Percentiles rank a stretch among this genome's conserved stretches.
phyloP scores from a whole-genome alignment of 2,113 vertebrate species.

The Paratilapia polleni region DNA sequence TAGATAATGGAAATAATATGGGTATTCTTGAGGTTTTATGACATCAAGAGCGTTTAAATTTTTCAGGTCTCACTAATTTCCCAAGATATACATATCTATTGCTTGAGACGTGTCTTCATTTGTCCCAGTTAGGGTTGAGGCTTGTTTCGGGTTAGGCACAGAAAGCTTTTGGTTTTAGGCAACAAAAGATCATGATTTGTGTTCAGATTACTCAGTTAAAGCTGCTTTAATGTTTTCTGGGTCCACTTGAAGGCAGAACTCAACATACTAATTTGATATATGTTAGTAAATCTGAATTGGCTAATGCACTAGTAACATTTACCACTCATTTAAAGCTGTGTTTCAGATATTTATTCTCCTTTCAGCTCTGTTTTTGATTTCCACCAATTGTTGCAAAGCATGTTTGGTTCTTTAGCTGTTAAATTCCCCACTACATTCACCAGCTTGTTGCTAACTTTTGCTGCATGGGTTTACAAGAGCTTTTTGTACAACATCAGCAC shows the following conservation, averaged over 20 bases:
- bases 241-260: too few species aligned
- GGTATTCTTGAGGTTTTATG: neutral
- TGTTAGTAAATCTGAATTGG: rapidly evolving
- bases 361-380: neutral
- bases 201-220: neutral
- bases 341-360: neutral
- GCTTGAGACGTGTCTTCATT: neutral
- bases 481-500: too few species aligned
- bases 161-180: neutral
- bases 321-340: neutral
- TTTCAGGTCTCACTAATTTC: neutral
- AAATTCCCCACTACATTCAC: neutral
- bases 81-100: neutral
- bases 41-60: neutral
- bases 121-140: neutral
- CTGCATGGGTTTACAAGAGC: too few species aligned
- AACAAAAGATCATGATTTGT: neutral
- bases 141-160: neutral
- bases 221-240: rapidly evolving
- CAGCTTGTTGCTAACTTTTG: too few species aligned
- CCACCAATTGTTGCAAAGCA: neutral
- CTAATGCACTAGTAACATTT: neutral
- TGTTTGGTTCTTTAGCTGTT: rapidly evolving
- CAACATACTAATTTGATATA: neutral
- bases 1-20: neutral